These are phyloP conservation scores for Neosilurus mollespiculum DNA, from an alignment of 2,797 vertebrate genomes.

Conservation along the genomic window DNA sequence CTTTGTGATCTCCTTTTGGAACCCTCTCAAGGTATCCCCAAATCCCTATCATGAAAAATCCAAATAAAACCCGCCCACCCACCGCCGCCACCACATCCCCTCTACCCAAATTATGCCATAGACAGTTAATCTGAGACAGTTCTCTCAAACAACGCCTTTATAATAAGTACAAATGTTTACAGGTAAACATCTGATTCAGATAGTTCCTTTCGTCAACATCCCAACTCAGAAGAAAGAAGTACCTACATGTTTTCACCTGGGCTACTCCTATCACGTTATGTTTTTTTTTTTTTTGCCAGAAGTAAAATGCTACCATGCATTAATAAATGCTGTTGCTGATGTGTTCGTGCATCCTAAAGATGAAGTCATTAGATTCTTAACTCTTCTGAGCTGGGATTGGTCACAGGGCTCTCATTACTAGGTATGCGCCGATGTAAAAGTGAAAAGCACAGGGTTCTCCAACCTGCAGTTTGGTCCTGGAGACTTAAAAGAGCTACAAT, in stretches of 20 bases:
- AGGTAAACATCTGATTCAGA: constrained; percentile 32
- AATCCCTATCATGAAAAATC: no score
- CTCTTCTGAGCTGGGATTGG: constrained; percentile 16
- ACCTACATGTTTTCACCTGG: neutral
- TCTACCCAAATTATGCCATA: neutral
- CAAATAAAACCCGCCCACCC: no score
- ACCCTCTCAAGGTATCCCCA: no score
- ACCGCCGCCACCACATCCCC: no score
- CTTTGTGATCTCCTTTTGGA: no score
- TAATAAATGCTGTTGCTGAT: constrained; percentile 19
- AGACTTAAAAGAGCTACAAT: constrained; percentile 25
- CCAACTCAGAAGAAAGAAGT: constrained; percentile 30
- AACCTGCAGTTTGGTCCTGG: constrained; percentile 35
- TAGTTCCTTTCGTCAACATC: constrained; percentile 16
- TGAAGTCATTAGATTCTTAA: neutral
- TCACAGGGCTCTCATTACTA: constrained; percentile 7
- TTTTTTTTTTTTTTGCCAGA: constrained; percentile 8
- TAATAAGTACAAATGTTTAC: neutral
- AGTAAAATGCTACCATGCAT: constrained; percentile 10
- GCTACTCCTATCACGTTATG: neutral
- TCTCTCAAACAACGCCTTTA: constrained; percentile 8
- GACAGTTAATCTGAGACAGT: neutral
- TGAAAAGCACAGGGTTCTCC: constrained; percentile 22
- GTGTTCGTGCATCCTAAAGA: constrained; percentile 1
- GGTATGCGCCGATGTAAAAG: constrained; percentile 6